Evolutionary conservation across 2,888 invertebrate genomes (phyloP).

Genomic region (Pharmacophagus antenor): DNA sequence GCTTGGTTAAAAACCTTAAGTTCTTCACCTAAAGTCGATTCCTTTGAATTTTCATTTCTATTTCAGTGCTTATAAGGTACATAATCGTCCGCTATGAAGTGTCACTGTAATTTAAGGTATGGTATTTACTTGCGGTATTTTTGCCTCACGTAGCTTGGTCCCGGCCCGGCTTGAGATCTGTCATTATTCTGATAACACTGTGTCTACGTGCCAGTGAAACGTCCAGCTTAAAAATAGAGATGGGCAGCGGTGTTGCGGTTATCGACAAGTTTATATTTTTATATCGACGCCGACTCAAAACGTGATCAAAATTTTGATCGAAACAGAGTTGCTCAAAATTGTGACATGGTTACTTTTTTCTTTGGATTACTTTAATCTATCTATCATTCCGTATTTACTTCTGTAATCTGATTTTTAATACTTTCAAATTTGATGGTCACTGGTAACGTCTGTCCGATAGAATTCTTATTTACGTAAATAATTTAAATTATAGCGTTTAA

Average conservation of each 20-base stretch:
- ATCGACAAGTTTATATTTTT: slow-evolving; percentile 41
- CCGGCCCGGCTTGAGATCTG: slow-evolving; percentile 64
- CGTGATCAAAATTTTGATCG: neutral
- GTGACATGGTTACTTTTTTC: no score
- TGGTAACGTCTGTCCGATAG: no score
- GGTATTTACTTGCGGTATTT: slow-evolving; percentile 59
- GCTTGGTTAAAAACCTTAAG: slow-evolving; percentile 14
- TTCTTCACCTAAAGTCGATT: neutral
- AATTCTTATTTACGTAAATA: no score
- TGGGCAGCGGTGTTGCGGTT: slow-evolving; percentile 36
- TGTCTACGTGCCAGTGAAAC: slow-evolving; percentile 66
- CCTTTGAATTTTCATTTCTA: slow-evolving; percentile 16
- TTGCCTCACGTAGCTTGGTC: slow-evolving; percentile 67
- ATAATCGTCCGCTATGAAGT: slow-evolving; percentile 19
- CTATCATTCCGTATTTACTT: no score
- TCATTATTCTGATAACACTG: slow-evolving; percentile 79
- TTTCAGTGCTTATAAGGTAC: neutral
- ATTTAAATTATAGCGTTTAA: no score
- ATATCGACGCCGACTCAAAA: neutral
- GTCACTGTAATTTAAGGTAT: slow-evolving; percentile 31
- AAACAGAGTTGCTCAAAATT: neutral
- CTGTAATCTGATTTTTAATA: no score
- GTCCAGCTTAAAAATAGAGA: slow-evolving; percentile 52
- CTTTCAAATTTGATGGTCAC: no score
- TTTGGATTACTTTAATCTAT: no score